Percentiles rank a stretch among this genome's conserved stretches.
phyloP scores from a whole-genome alignment of 2,888 invertebrate species.

The Nysson spinosus region DNA sequence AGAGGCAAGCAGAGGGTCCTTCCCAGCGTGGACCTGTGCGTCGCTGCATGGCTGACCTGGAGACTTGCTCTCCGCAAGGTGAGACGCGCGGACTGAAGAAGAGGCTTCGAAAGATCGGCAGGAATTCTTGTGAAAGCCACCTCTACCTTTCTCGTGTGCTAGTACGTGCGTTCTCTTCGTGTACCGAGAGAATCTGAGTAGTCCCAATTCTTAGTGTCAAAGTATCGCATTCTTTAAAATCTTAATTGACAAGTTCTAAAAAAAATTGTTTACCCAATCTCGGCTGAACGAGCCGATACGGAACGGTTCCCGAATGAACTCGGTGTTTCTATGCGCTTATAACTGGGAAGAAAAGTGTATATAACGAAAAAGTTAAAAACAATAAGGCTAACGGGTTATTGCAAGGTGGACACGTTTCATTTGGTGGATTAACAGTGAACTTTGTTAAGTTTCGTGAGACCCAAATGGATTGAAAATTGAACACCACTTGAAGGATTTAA shows the following conservation, averaged over 20 bases:
- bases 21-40: conserved; percentile 74
- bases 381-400: too few species aligned
- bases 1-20: conserved; percentile 56
- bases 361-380: too few species aligned
- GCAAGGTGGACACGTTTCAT: conserved; percentile 19
- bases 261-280: too few species aligned
- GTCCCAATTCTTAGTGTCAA: conserved; percentile 14
- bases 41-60: conserved; percentile 73
- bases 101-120: conserved; percentile 59
- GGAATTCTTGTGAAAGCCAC: conserved; percentile 61
- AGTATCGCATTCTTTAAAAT: too few species aligned
- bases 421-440: conserved; percentile 23
- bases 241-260: too few species aligned
- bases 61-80: conserved; percentile 77
- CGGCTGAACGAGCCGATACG: too few species aligned
- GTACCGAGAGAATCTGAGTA: conserved; percentile 36
- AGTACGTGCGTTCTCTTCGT: conserved; percentile 27
- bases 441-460: conserved; percentile 22
- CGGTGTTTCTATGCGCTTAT: too few species aligned
- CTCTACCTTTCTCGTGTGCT: conserved; percentile 54
- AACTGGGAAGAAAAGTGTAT: too few species aligned
- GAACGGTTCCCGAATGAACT: too few species aligned
- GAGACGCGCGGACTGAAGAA: conserved; percentile 74
- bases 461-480: too few species aligned
- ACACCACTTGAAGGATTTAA: too few species aligned